Base-by-base conservation (phyloP, 92 coral and sea anemone species). In the Umimayanthus kanabou region DNA sequence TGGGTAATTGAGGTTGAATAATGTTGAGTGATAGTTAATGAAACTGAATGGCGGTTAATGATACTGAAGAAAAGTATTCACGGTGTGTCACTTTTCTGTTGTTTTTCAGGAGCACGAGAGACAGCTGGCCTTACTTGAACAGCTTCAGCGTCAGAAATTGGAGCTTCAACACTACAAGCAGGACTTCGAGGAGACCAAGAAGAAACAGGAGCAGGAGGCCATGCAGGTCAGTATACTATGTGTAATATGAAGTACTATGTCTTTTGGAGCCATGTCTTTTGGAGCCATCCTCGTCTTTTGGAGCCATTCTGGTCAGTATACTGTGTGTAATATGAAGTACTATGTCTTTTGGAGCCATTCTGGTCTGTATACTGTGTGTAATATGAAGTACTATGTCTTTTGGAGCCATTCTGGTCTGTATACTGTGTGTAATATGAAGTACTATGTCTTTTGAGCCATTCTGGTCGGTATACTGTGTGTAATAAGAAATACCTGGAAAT, bases 111-210 rank as follows among this genome's bases (percentile, higher is more conserved):
- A 97, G 73, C 99, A 97, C 75, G 94, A 97, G 85, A 92, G 92
- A 67, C 98, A 95, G 94, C 86, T 95, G 55, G 90, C 93, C 67
- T 93, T 93, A 26, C 90, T 97, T 47, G 97, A 96, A 65, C 91
- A 91, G 73, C 96, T 95, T 43, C 95, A 97, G 87, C 91, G 92
- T 49, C 99, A 97, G 73, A 97, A 97, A 76, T 85, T 90, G 23
- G 97, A 97, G 76, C 91, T 97, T n/a, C 93, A 93, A 65, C 94
- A 92, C n/a, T 94, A 97, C 47, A 95, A 95, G 70, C 91, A 94
- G 64, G 98, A 95, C 80, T 95, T 93, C 49, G 94, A 95, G 79
- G 93, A 92, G 81, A 91, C 88, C 39, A 91, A 88, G 87, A 89
- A 89, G 73, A 91, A 91, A 76, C 91, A 90, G 43, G 85, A 90